phyloP scores from a whole-genome alignment of 2,888 invertebrate genomes.

The Xanthostigma xanthostigma region DNA sequence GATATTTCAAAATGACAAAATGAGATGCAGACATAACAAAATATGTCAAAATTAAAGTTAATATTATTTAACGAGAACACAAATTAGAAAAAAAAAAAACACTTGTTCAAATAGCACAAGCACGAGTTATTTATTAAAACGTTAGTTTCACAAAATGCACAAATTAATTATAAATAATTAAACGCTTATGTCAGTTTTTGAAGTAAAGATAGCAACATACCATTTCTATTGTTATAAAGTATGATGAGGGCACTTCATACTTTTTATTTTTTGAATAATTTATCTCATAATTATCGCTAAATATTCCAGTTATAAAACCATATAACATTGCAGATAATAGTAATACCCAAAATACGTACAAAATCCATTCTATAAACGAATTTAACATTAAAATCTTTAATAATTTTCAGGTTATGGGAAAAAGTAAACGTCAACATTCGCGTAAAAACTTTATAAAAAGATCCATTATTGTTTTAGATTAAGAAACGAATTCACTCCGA shows the following conservation, averaged over 20 bases:
- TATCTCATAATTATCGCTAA: constrained; percentile 7
- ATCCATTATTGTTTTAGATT: no score
- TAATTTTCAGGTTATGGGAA: no score
- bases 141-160: no score
- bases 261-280: background rate
- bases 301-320: constrained; percentile 20
- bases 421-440: no score
- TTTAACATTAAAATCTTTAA: constrained; percentile 2
- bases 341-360: constrained; percentile 17
- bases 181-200: no score
- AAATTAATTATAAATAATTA: no score
- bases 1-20: constrained; percentile 2
- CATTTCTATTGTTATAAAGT: constrained; percentile 5
- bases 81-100: no score
- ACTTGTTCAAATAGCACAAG: no score
- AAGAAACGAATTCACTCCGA: no score
- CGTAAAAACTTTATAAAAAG: no score
- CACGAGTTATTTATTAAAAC: no score
- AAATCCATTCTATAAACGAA: constrained; percentile 9
- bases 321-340: constrained; percentile 18
- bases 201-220: background rate
- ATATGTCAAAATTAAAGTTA: constrained; percentile 1
- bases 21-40: background rate
- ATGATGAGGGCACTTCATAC: constrained; percentile 4
- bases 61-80: background rate